These are phyloP conservation scores for Hirundichthys speculiger DNA, from an alignment of 2,113 vertebrate species.

Conservation along the genomic window DNA sequence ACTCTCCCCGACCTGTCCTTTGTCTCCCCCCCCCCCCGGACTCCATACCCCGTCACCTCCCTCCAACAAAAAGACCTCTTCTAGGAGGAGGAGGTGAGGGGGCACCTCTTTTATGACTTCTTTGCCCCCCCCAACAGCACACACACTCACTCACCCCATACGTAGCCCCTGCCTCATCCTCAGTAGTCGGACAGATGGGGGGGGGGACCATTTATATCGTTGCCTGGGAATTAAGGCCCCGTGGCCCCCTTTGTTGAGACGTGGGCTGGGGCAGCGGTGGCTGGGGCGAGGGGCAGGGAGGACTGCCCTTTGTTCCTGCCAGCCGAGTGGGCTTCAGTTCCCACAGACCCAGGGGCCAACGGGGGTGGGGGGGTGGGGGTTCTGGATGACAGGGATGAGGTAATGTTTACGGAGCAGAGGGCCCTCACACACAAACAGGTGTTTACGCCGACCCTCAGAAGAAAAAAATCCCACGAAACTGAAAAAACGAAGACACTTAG, in stretches of 20 bases:
- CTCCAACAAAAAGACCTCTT: slow-evolving; percentile 59
- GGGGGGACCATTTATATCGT: slow-evolving; percentile 88
- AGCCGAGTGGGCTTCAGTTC: slow-evolving; percentile 85
- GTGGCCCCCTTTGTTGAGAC: slow-evolving; percentile 85
- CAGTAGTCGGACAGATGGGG: slow-evolving; percentile 40
- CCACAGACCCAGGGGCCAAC: slow-evolving; percentile 78
- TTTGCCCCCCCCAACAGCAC: slow-evolving; percentile 45
- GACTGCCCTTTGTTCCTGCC: slow-evolving; percentile 87
- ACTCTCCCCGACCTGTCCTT: slow-evolving; percentile 84
- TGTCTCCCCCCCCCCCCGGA: slow-evolving; percentile 61
- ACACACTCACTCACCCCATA: slow-evolving; percentile 13
- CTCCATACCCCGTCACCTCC: slow-evolving; percentile 37
- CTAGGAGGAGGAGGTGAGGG: slow-evolving; percentile 40
- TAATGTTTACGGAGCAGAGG: slow-evolving; percentile 77
- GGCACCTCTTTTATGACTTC: slow-evolving; percentile 73
- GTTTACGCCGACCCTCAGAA: not conserved
- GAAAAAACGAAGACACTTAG: not conserved
- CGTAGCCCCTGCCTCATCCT: slow-evolving; percentile 59
- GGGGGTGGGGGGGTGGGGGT: slow-evolving; percentile 28
- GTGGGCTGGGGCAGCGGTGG: slow-evolving; percentile 63
- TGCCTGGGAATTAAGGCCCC: slow-evolving; percentile 89
- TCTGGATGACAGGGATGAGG: slow-evolving; percentile 72
- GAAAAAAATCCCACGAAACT: no score
- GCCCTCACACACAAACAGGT: slow-evolving; percentile 34
- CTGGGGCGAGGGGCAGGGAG: slow-evolving; percentile 70